phyloP scores from a whole-genome alignment of 2,113 vertebrate genomes.

The Lates calcarifer region DNA sequence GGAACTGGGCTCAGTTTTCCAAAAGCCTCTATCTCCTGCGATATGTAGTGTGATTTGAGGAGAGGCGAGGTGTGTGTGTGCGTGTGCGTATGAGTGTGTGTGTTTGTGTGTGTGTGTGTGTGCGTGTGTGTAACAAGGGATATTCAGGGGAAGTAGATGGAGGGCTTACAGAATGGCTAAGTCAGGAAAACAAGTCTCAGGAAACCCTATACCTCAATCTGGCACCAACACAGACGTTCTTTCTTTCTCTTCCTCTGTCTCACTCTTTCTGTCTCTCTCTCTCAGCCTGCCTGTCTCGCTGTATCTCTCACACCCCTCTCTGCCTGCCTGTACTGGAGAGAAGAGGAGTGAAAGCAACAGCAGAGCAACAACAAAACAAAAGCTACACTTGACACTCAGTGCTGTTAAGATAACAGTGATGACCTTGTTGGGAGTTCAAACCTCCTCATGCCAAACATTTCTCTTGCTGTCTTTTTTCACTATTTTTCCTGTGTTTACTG shows the following conservation, averaged over 20 bases:
- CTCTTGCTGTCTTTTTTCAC: background rate
- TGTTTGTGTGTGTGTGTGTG: conserved; percentile 40
- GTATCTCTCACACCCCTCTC: conserved; percentile 20
- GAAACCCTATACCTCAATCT: conserved; percentile 79
- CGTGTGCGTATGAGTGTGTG: conserved; percentile 32
- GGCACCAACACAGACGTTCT: conserved; percentile 73
- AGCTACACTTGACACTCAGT: conserved; percentile 45
- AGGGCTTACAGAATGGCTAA: conserved; percentile 75
- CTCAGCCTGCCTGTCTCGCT: background rate
- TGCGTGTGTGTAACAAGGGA: background rate
- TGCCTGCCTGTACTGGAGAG: conserved; percentile 25
- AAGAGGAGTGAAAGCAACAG: conserved; percentile 46
- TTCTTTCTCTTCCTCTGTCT: conserved; percentile 58
- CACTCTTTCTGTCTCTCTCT: conserved; percentile 32
- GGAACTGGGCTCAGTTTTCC: conserved; percentile 78
- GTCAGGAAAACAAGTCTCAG: conserved; percentile 80
- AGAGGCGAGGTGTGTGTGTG: conserved; percentile 41
- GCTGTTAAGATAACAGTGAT: conserved; percentile 52
- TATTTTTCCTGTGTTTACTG: background rate
- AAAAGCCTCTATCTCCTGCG: conserved; percentile 80
- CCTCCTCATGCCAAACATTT: background rate
- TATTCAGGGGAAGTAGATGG: conserved; percentile 72
- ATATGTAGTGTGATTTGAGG: conserved; percentile 75
- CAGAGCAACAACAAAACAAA: conserved; percentile 52
- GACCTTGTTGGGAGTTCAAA: conserved; percentile 54